Evolutionary conservation across 2,113 vertebrate genomes (phyloP), one percentile per base, ranked within the genome.

Genomic region (Pachyramphus minor): DNA sequence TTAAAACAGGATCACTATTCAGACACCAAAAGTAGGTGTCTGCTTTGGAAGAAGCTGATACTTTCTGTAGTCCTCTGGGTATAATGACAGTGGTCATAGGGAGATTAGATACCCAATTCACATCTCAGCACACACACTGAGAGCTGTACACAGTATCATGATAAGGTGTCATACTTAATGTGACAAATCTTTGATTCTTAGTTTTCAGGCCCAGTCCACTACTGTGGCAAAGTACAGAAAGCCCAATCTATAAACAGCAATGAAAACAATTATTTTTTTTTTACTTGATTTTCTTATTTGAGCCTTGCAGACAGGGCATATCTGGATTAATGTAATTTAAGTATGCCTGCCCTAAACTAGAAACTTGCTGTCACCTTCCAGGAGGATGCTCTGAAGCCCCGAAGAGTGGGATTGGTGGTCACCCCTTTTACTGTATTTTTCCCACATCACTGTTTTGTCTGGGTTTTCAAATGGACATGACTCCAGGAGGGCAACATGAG

Each of bases 91-190:
- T 47, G 35, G 11, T 39, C 20, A 42, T 39, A 56, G 37, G 72
- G 72, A 83, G 49, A 37, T 69, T 42, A 28, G 63, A 20, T n/a
- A 68, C 1, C 21, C 12, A 42, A 1, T 67, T 56, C 44, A 14
- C 58, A 60, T 23, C 22, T 44, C 4, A 8, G 41, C 49, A 39
- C 52, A 27, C 25, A 19, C 16, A 8, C 24, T 16, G 13, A 77
- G 23, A 33, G 4, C 3, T 1, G 2, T 42, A 68, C 2, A 2
- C 28, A 39, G 30, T 30, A 35, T 33, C n/a, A 8, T 18, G 47
- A 33, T 39, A 85, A 88, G 35, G 15, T 53, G n/a, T 8, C 0
- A 5, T 55, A 75, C 39, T 47, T 30, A 33, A 31, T 53, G 72
- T 83, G 63, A 72, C 0, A 0, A 88, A 76, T 83, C 41, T 59